Evolutionary conservation across 2,113 vertebrate species (phyloP).

Genomic region (Tenrec ecaudatus): DNA sequence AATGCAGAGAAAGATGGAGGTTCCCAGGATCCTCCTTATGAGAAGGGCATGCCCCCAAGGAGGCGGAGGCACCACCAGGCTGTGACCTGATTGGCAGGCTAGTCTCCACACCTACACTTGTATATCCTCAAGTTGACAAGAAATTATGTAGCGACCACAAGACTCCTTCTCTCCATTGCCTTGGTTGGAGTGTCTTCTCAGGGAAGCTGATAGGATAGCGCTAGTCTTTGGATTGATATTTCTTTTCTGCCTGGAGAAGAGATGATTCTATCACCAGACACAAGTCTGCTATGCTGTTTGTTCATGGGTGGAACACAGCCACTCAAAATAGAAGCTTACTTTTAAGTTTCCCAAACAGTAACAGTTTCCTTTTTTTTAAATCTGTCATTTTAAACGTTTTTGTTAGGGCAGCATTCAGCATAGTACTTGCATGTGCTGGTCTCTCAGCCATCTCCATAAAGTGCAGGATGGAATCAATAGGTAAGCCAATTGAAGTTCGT

Average conservation of each 20-base stretch:
- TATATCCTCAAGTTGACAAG: too few relatives aligned
- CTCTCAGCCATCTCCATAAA: neutral
- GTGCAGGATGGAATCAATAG: neutral
- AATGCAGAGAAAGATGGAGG: too few relatives aligned
- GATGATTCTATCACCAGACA: neutral
- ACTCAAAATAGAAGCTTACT: neutral
- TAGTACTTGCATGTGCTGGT: neutral
- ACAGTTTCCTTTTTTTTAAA: neutral
- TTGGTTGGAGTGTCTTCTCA: neutral
- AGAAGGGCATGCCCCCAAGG: too few relatives aligned
- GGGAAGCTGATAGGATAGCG: neutral
- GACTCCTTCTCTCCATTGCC: neutral
- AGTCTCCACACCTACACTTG: too few relatives aligned
- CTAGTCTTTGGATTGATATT: neutral
- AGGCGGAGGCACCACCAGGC: too few relatives aligned
- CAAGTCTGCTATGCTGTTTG: neutral
- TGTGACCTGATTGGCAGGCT: too few relatives aligned
- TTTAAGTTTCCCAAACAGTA: neutral
- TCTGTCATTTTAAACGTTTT: conserved; percentile 6
- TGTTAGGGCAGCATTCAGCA: neutral
- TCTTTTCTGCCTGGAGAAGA: neutral
- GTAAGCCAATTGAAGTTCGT: neutral
- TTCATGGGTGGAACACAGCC: neutral
- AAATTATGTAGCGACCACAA: neutral
- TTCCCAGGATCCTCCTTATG: too few relatives aligned